Percentiles rank a stretch among this genome's conserved stretches.
These are phyloP conservation scores for Lamprologus speciosus DNA, from an alignment of 2,113 vertebrate genomes.

Conservation along the genomic window DNA sequence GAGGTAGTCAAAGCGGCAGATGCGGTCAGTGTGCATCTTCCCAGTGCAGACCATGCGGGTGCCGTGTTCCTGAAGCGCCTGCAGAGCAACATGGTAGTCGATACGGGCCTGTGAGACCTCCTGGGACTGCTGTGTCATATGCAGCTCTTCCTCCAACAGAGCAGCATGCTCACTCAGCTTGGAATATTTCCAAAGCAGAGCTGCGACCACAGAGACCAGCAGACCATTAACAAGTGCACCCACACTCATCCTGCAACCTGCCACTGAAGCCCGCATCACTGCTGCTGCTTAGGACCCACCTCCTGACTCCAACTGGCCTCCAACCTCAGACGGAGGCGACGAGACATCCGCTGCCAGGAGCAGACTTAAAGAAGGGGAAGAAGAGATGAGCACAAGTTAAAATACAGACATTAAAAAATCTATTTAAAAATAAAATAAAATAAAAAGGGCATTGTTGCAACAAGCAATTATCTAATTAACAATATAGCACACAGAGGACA, in stretches of 20 bases:
- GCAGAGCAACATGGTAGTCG: conserved; percentile 88
- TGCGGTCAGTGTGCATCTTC: conserved; percentile 92
- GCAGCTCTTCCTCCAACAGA: conserved; percentile 85
- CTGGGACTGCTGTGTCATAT: conserved; percentile 72
- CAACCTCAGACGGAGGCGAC: conserved; percentile 16
- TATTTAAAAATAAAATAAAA: not conserved
- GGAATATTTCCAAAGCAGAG: conserved; percentile 91
- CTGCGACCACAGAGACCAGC: conserved; percentile 86
- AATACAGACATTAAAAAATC: not conserved
- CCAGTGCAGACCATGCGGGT: conserved; percentile 95
- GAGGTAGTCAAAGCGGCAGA: conserved; percentile 94
- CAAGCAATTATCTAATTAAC: not conserved
- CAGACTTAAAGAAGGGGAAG: not conserved
- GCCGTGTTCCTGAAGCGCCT: conserved; percentile 81
- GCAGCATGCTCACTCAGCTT: conserved; percentile 80
- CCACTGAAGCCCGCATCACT: conserved; percentile 65
- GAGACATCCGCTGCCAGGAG: conserved; percentile 25
- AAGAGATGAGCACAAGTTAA: not conserved
- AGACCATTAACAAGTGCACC: conserved; percentile 86
- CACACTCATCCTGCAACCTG: conserved; percentile 84
- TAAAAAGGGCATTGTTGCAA: not conserved
- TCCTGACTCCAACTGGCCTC: conserved; percentile 42
- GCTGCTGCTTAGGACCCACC: not conserved
- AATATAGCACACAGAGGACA: not conserved
- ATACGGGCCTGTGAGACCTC: conserved; percentile 74